These are phyloP conservation scores for Porphyrio hochstetteri DNA, from an alignment of 2,113 vertebrate species.

Conservation along the genomic window DNA sequence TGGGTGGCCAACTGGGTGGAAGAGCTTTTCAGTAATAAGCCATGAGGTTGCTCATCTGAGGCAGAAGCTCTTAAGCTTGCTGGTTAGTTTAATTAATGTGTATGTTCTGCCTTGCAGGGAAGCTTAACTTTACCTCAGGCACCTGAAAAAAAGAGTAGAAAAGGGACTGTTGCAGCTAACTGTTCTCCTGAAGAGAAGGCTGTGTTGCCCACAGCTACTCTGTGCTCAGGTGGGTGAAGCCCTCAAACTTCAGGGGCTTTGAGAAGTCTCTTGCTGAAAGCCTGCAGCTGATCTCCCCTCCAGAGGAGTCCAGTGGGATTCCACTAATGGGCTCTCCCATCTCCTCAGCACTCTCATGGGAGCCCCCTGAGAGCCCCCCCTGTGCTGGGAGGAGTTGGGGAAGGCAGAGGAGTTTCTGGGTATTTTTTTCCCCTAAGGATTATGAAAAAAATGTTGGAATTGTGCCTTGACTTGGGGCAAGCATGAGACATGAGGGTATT, in stretches of 20 bases:
- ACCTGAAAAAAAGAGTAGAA: neutral
- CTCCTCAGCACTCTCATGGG: rapidly evolving
- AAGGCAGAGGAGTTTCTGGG: neutral
- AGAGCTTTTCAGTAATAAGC: neutral
- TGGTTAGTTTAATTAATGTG: constrained; percentile 28
- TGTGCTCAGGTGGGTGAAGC: rapidly evolving
- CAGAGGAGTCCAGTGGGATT: neutral
- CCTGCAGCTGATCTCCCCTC: neutral
- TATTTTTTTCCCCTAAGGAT: neutral
- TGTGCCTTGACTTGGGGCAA: neutral
- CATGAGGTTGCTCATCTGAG: neutral
- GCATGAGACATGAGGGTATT: neutral
- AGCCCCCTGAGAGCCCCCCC: neutral
- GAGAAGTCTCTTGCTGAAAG: neutral
- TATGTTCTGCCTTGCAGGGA: neutral
- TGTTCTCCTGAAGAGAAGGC: neutral
- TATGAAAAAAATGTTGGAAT: neutral
- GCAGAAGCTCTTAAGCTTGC: neutral
- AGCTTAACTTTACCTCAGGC: neutral
- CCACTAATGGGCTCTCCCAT: neutral
- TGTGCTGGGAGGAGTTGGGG: neutral
- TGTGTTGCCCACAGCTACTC: neutral
- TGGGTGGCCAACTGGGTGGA: neutral
- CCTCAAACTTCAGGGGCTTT: neutral
- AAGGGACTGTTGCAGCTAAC: neutral